Base-by-base conservation (phyloP, 2,888 invertebrate species). In the Heteromyza rotundicornis region DNA sequence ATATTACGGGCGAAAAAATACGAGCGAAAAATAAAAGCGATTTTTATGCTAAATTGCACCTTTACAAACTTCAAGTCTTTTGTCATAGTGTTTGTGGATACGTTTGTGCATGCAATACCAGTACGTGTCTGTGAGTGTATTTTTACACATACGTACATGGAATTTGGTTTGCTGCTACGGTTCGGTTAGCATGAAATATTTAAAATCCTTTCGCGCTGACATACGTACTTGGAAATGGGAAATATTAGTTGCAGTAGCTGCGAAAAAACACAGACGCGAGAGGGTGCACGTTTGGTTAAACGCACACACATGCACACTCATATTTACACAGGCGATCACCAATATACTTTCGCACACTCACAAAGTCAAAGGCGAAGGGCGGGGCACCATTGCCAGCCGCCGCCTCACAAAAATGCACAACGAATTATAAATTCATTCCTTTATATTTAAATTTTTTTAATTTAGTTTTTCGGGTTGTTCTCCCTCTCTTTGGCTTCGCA, bases 31-130 rank as follows among this genome's bases (percentile, higher is more conserved):
- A 62, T 62, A 57, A 50, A 57, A 57, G 49, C 62, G 62, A 57
- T 57, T 62, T 61, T 62, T 53, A 62, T 57, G 62, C 57, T 62
- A 57, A 62, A 62, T 59, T 62, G 53, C 62, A 59, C 44, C 55
- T 44, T 22, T 44, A 44, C 24, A 51, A 23, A 27, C 19, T 17
- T 32, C n/a, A n/a, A n/a, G n/a, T n/a, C n/a, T n/a, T 17, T 3
- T 14, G 35, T 27, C 32, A 10, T 5, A 35, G 36, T 10, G 22
- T 47, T 47, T 17, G 20, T 17, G 27, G 27, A 27, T 27, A n/a
- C 32, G 40, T 40, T 3, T 40, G 40, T n/a, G 10, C 5, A 27
- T 27, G 27, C 27, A 27, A n/a, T n/a, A n/a, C n/a, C n/a, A n/a
- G 10, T 27, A 27, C 27, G 27, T 7, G 10, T 10, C 5, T 27